Conservation (phyloP, 2,797 vertebrate species). For the Molossus molossus region DNA sequence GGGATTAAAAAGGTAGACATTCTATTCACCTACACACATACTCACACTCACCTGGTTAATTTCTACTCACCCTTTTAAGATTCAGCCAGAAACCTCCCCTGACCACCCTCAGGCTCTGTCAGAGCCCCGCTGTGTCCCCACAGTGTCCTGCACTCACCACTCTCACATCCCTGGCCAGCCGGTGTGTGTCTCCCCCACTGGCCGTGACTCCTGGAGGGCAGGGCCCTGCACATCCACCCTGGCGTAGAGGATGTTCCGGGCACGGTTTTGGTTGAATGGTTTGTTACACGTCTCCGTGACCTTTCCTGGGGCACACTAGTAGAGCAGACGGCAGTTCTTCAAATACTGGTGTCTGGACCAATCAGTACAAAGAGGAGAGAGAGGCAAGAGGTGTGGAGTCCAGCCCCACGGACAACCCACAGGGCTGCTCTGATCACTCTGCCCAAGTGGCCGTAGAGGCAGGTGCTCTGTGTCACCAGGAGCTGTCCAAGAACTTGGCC, state of each 20-base stretch:
- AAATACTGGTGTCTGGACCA: not conserved
- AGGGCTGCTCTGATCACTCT: not conserved
- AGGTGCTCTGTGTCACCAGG: not conserved
- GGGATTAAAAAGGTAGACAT: not conserved
- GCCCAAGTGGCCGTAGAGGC: not conserved
- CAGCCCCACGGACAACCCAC: not conserved
- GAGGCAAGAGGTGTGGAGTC: not conserved
- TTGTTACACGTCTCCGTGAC: not conserved
- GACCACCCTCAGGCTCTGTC: not conserved
- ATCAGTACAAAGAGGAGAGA: not conserved
- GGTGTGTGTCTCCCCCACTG: accelerated
- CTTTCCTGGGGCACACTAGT: not conserved
- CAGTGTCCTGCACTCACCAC: not conserved
- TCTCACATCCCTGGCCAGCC: not conserved
- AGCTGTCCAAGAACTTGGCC: not conserved
- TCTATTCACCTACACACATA: not conserved
- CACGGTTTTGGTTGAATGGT: not conserved
- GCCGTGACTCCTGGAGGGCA: not conserved
- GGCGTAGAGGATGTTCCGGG: not conserved
- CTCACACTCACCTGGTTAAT: not conserved
- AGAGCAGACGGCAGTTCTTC: not conserved
- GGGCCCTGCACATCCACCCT: not conserved
- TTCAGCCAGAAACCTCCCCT: not conserved
- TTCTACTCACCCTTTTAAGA: not conserved
- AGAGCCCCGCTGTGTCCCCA: not conserved